Evolutionary conservation across 1,140 invertebrate species (phyloP).

Genomic region (Drosophila sulfurigaster): DNA sequence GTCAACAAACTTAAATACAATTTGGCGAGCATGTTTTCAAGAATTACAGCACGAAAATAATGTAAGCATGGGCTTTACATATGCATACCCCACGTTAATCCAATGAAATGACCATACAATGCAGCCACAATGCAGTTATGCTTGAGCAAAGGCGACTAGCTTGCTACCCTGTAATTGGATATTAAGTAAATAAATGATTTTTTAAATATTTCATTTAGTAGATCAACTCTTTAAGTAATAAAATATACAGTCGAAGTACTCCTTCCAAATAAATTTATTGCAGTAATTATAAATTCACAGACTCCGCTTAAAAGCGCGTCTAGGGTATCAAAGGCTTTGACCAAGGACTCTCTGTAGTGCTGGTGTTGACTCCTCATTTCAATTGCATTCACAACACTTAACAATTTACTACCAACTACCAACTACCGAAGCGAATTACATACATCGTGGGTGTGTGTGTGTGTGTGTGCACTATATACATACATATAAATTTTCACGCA

Average conservation of each 20-base stretch:
- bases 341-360: conserved; percentile 23
- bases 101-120: conserved; percentile 39
- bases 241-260: too few relatives aligned
- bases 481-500: conserved; percentile 74
- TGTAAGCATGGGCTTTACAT: conserved; percentile 67
- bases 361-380: conserved; percentile 61
- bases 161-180: neutral
- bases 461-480: too few relatives aligned
- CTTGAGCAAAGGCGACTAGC: neutral
- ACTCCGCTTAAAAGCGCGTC: neutral
- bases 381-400: conserved; percentile 74
- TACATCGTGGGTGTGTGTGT: conserved; percentile 16
- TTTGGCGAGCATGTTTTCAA: conserved; percentile 69
- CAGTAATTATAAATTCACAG: neutral
- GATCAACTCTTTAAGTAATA: too few relatives aligned
- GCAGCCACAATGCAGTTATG: conserved; percentile 2
- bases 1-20: conserved; percentile 44
- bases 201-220: too few relatives aligned
- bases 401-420: conserved; percentile 66
- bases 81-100: conserved; percentile 40
- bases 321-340: conserved; percentile 36
- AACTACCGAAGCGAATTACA: conserved; percentile 49
- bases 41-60: conserved; percentile 70
- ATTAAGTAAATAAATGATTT: neutral
- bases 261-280: too few relatives aligned